Percentiles rank a stretch among this genome's conserved stretches.
Conservation (phyloP, 2,797 vertebrate genomes). For the Brotula barbata region DNA sequence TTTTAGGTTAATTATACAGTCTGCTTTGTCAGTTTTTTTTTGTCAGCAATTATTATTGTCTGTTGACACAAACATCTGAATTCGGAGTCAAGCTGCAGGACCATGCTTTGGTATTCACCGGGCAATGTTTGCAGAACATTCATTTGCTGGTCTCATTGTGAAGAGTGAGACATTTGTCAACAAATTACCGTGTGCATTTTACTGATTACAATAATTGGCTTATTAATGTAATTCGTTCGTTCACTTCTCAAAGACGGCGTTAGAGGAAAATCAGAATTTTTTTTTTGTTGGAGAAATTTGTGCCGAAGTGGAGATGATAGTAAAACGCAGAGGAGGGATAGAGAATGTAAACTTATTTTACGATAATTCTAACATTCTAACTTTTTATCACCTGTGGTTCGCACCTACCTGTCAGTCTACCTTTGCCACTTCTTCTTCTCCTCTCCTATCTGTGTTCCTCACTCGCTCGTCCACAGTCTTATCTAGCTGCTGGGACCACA, state of each 20-base stretch:
- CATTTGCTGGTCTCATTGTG: too few species aligned
- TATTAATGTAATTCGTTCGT: slow-evolving; percentile 30
- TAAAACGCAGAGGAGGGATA: too few species aligned
- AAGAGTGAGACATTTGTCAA: neutral
- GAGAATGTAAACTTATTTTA: too few species aligned
- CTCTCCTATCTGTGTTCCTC: slow-evolving; percentile 11
- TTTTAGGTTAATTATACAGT: slow-evolving; percentile 46
- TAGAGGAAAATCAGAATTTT: slow-evolving; percentile 8
- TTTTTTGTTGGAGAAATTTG: neutral
- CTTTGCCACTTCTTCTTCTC: neutral
- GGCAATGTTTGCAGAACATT: neutral
- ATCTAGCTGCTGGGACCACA: slow-evolving; percentile 63
- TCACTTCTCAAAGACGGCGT: slow-evolving; percentile 11
- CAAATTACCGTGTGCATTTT: slow-evolving; percentile 3
- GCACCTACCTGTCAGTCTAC: too few species aligned
- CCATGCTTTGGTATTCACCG: neutral
- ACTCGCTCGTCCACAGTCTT: slow-evolving; percentile 31
- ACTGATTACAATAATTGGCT: slow-evolving; percentile 2
- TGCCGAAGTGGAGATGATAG: too few species aligned
- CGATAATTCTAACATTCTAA: too few species aligned
- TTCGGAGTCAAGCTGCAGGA: neutral
- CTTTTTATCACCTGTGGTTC: neutral
- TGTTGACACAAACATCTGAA: neutral
- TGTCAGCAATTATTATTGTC: slow-evolving; percentile 18
- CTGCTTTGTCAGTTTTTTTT: slow-evolving; percentile 10